Conservation (phyloP, 2,113 vertebrate species). For the Stigmatopora nigra region DNA sequence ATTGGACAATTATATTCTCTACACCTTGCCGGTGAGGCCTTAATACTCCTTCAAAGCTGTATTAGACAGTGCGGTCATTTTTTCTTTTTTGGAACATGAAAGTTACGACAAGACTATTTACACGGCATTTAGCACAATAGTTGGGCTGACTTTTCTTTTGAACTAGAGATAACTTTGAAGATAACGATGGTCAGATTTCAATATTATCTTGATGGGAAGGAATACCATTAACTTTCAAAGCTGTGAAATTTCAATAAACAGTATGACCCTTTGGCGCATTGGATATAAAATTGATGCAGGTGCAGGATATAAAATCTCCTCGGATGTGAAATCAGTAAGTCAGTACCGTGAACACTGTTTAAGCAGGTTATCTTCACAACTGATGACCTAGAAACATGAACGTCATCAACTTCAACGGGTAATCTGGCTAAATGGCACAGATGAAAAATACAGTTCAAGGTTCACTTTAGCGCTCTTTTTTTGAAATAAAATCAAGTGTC, state of each 20-base stretch:
- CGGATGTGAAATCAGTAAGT: conserved; percentile 13
- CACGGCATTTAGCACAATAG: conserved; percentile 28
- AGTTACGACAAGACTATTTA: conserved; percentile 40
- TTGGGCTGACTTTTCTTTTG: conserved; percentile 15
- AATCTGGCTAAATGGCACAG: conserved; percentile 42
- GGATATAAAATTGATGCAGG: not conserved
- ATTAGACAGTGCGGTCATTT: not conserved
- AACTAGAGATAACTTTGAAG: conserved; percentile 9
- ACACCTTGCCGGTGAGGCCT: not conserved
- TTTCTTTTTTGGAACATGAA: conserved; percentile 5
- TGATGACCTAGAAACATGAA: conserved; percentile 21
- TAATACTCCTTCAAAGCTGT: not conserved
- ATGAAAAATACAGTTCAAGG: conserved; percentile 19
- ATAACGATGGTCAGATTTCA: conserved; percentile 10
- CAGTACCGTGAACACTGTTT: conserved; percentile 22
- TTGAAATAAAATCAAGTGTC: conserved; percentile 19
- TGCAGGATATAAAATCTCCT: not conserved
- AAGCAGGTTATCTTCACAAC: conserved; percentile 12
- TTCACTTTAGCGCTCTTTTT: not conserved
- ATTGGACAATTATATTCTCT: not conserved
- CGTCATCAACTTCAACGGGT: conserved; percentile 22
- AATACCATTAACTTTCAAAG: not conserved
- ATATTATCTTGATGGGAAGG: not conserved
- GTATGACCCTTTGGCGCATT: not conserved
- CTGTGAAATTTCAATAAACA: conserved; percentile 3